A percentile compares a stretch with the other conserved stretches of the same genome.
Evolutionary conservation across 2,113 vertebrate genomes (phyloP).

Genomic region (Ramphastos sulfuratus): DNA sequence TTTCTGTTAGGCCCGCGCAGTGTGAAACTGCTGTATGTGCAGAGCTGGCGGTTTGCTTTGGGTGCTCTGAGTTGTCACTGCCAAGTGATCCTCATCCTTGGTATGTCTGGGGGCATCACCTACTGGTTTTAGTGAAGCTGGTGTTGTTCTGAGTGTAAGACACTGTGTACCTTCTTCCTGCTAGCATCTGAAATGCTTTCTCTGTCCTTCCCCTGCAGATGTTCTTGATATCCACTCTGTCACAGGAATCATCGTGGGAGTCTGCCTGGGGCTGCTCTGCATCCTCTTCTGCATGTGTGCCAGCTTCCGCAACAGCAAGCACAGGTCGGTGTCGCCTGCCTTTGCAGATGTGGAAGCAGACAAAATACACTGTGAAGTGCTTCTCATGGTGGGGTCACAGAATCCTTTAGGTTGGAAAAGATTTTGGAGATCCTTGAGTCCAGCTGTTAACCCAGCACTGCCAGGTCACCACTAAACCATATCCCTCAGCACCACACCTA

Average conservation of each 20-base stretch:
- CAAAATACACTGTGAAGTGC: background rate
- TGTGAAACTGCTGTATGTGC: background rate
- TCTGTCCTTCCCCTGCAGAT: conserved; percentile 66
- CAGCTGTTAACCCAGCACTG: background rate
- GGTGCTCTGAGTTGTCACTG: background rate
- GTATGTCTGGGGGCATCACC: background rate
- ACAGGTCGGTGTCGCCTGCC: conserved; percentile 76
- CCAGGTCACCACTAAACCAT: background rate
- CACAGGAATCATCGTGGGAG: conserved; percentile 93
- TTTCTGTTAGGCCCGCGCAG: background rate
- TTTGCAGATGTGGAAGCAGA: background rate
- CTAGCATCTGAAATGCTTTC: background rate
- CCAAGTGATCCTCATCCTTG: background rate
- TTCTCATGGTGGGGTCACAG: background rate
- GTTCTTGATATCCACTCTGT: conserved; percentile 91
- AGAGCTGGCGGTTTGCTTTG: background rate
- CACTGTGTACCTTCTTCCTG: background rate
- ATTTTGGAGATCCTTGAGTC: background rate
- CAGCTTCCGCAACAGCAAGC: conserved; percentile 88
- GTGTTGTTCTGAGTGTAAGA: background rate
- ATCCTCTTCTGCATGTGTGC: conserved; percentile 95
- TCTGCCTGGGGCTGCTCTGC: conserved; percentile 93
- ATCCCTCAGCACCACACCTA: background rate
- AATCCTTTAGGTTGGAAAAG: background rate
- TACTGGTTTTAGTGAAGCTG: background rate